Conservation (phyloP, 2,113 vertebrate species). For the Nibea albiflora region DNA sequence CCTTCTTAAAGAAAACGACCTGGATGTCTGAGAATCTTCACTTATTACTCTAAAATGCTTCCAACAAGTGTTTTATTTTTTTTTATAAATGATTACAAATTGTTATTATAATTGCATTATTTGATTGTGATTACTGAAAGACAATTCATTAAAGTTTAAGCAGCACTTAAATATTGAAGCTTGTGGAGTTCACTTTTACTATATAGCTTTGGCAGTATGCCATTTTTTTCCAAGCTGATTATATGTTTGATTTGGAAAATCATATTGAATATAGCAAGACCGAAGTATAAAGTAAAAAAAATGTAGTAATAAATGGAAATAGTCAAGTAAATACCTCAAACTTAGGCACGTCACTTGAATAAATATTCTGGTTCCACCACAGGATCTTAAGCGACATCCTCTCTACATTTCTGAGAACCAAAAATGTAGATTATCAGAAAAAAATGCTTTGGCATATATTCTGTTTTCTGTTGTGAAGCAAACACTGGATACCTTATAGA, state of each 20-base stretch:
- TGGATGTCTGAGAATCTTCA: too few relatives aligned
- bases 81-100: background rate
- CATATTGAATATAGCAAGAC: background rate
- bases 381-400: background rate
- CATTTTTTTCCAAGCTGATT: background rate
- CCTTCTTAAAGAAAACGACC: too few relatives aligned
- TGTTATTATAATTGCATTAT: background rate
- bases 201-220: background rate
- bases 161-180: background rate
- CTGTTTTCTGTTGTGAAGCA: background rate
- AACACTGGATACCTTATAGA: constrained; percentile 4
- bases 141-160: background rate
- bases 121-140: background rate
- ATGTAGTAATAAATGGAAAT: background rate
- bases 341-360: background rate
- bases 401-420: background rate
- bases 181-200: background rate
- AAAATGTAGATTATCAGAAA: background rate
- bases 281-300: background rate
- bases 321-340: background rate
- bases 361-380: background rate
- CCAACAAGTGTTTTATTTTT: background rate
- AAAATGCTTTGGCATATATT: background rate
- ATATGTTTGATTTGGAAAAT: background rate
- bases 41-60: too few relatives aligned